A percentile compares a stretch with the other conserved stretches of the same genome.
phyloP scores from a whole-genome alignment of 2,888 invertebrate species.

The Epistrophe grossulariae region DNA sequence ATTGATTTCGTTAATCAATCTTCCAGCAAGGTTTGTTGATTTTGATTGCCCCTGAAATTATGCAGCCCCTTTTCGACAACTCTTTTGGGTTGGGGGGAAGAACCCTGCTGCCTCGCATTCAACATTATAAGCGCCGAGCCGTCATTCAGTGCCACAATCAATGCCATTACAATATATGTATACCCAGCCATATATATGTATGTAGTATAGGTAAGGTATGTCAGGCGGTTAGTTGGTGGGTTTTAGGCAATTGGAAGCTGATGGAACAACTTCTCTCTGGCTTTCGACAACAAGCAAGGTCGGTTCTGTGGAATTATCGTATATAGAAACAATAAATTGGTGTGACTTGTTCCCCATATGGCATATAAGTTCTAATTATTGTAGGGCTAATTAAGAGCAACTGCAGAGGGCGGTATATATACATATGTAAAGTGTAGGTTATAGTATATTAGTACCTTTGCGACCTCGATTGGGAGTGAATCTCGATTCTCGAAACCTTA shows the following conservation, averaged over 20 bases:
- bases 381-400: conserved; percentile 56
- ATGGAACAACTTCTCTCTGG: background rate
- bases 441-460: conserved; percentile 14
- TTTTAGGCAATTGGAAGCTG: conserved; percentile 28
- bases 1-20: conserved; percentile 75
- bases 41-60: conserved; percentile 57
- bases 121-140: too few species aligned
- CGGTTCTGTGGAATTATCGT: background rate
- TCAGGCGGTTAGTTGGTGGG: conserved; percentile 55
- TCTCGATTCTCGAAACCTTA: background rate
- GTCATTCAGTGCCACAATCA: conserved; percentile 17
- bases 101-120: background rate
- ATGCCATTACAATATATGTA: conserved; percentile 7
- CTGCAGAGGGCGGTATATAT: conserved; percentile 17
- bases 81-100: background rate
- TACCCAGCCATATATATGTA: background rate
- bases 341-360: conserved; percentile 58
- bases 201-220: background rate
- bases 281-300: background rate
- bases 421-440: too few species aligned
- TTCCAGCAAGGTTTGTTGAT: conserved; percentile 49
- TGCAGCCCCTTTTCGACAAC: conserved; percentile 35
- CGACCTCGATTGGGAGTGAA: conserved; percentile 2
- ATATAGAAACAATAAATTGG: conserved; percentile 54
- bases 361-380: conserved; percentile 65